A percentile compares a stretch with the other conserved stretches of the same genome.
Evolutionary conservation across 2,113 vertebrate genomes (phyloP).

Genomic region (Madoqua kirkii): DNA sequence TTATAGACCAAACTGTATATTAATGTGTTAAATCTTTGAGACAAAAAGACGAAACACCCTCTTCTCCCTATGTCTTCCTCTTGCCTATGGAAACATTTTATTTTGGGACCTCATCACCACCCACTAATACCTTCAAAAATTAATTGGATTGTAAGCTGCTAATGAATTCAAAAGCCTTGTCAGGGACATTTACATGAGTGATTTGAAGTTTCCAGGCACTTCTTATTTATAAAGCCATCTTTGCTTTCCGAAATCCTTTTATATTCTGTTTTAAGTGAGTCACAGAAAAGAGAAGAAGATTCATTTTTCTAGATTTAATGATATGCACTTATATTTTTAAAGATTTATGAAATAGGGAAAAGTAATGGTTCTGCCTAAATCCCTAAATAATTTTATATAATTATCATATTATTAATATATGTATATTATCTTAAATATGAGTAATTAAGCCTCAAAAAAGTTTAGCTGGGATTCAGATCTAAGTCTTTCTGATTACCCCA

Average conservation of each 20-base stretch:
- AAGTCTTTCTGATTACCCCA: not conserved
- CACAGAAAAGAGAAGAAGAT: not conserved
- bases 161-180: not conserved
- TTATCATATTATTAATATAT: not conserved
- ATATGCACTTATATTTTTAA: not conserved
- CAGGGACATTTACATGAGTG: not conserved
- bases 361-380: not conserved
- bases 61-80: not conserved
- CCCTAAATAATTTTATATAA: not conserved
- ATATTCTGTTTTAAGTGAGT: not conserved
- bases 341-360: not conserved
- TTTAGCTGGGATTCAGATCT: not conserved
- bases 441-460: not conserved
- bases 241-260: not conserved
- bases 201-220: not conserved
- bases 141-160: not conserved
- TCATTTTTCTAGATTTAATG: not conserved
- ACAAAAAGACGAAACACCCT: not conserved
- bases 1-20: not conserved
- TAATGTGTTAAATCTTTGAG: not conserved
- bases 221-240: not conserved
- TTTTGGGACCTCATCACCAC: not conserved
- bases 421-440: not conserved
- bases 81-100: not conserved
- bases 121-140: not conserved